Evolutionary conservation across 2,113 vertebrate species (phyloP).

Genomic region (Seriola dumerili): DNA sequence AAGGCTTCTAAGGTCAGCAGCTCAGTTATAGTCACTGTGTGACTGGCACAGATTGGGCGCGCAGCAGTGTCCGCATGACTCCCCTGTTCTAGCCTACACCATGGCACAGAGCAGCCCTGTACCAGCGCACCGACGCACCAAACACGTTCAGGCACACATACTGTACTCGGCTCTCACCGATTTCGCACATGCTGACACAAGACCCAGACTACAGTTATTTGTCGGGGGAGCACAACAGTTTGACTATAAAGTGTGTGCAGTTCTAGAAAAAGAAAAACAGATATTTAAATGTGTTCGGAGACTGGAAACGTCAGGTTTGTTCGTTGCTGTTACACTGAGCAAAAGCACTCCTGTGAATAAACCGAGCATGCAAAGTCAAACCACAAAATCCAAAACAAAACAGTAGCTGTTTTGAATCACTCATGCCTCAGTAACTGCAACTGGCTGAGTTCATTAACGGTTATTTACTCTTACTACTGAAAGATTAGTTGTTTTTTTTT

Average conservation of each 20-base stretch:
- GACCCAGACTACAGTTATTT: constrained; percentile 55
- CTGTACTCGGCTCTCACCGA: constrained; percentile 50
- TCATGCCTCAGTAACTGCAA: constrained; percentile 52
- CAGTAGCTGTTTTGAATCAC: constrained; percentile 57
- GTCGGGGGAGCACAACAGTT: constrained; percentile 38
- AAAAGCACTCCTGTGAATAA: constrained; percentile 49
- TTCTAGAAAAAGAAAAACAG: constrained; percentile 20
- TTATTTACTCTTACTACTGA: constrained; percentile 41
- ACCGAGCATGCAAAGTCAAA: constrained; percentile 56
- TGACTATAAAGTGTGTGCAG: neutral
- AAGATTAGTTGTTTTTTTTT: constrained; percentile 8
- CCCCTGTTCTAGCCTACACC: constrained; percentile 80
- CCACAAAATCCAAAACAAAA: constrained; percentile 67
- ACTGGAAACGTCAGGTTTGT: constrained; percentile 22
- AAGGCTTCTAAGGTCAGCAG: constrained; percentile 81
- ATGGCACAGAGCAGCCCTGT: constrained; percentile 81
- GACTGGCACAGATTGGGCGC: constrained; percentile 85
- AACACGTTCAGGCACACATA: constrained; percentile 69
- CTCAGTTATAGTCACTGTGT: constrained; percentile 84
- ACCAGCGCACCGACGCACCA: constrained; percentile 75
- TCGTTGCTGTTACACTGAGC: constrained; percentile 5
- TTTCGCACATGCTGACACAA: constrained; percentile 61
- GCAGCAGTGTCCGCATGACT: constrained; percentile 82
- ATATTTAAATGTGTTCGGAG: constrained; percentile 21
- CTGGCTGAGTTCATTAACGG: constrained; percentile 51